Base-by-base conservation (phyloP, 1,140 invertebrate species). In the Sycobia sp. region DNA sequence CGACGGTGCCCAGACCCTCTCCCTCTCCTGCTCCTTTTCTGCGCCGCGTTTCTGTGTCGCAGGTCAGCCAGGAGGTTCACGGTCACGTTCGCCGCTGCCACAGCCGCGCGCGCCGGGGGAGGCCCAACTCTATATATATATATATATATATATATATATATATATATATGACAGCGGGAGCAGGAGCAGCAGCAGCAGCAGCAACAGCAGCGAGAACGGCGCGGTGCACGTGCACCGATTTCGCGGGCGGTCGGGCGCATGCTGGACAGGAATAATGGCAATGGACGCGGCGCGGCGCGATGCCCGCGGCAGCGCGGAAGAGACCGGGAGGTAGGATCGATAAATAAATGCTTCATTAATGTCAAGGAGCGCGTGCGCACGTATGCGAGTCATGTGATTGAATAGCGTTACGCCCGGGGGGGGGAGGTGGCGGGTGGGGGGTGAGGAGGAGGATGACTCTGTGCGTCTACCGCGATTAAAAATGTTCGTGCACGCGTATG, bases 21-120 rank as follows among this genome's bases (percentile, higher is more conserved):
- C 8, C 18, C 46, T 27, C 23, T 11, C 25, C 46, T 10, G 22
- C 41, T 25, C 46, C 22, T 9, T 5, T 18, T 36, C 4, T n/a
- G 22, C 14, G 9, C 39, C 34, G 56, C 62, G 69, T 73, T 75
- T 76, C 73, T 75, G 75, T 78, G 77, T 77, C 74, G 76, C 76
- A 76, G 77, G 76, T 78, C 77, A 79, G 73, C 66, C 67, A 65
- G 69, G 64, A 66, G 74, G 78, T 81, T 81, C 78, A 80, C 74
- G 78, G 79, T 78, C 77, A 77, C 71, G 25, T 20, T 14, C 9
- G 10, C 44, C 8, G 5, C 29, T 7, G 29, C 29, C 29, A 32
- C 29, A 32, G 29, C 29, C 29, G 29, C 29, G 29, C 5, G 29
- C 29, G 29, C 11, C 11, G 5, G 29, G 29, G 5, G 29, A 11